Conservation (phyloP, 2,113 vertebrate genomes). For the Microtus oregoni region DNA sequence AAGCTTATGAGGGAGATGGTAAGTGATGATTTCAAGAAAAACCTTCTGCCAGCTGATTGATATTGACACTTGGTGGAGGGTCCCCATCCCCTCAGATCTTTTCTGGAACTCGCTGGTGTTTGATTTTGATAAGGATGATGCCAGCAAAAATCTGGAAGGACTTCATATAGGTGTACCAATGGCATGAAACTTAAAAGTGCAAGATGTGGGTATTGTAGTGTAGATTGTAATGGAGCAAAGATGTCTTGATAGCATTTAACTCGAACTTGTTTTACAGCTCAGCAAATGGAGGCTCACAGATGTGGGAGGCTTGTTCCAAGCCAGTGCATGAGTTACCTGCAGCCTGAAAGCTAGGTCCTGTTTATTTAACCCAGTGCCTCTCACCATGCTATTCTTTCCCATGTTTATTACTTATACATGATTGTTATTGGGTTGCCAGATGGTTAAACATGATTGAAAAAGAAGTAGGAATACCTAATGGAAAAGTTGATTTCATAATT, state of each 20-base stretch:
- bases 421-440: conserved; percentile 24
- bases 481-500: conserved; percentile 24
- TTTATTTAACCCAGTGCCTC: conserved; percentile 17
- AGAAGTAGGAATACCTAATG: conserved; percentile 30
- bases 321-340: neutral
- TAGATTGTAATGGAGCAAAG: neutral
- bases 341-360: conserved; percentile 17
- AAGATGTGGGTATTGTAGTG: neutral
- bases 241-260: neutral
- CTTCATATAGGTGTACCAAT: neutral
- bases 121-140: neutral
- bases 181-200: neutral
- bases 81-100: neutral
- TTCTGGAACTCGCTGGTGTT: neutral
- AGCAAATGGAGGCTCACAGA: neutral
- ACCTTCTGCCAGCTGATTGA: neutral
- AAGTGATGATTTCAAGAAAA: conserved; percentile 23
- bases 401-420: conserved; percentile 6
- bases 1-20: neutral
- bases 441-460: conserved; percentile 50
- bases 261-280: neutral
- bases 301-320: neutral
- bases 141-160: neutral
- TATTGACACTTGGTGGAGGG: neutral
- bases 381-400: neutral